A percentile compares a stretch with the other conserved stretches of the same genome.
Evolutionary conservation across 2,113 vertebrate genomes (phyloP).

Genomic region (Heterochromis multidens): DNA sequence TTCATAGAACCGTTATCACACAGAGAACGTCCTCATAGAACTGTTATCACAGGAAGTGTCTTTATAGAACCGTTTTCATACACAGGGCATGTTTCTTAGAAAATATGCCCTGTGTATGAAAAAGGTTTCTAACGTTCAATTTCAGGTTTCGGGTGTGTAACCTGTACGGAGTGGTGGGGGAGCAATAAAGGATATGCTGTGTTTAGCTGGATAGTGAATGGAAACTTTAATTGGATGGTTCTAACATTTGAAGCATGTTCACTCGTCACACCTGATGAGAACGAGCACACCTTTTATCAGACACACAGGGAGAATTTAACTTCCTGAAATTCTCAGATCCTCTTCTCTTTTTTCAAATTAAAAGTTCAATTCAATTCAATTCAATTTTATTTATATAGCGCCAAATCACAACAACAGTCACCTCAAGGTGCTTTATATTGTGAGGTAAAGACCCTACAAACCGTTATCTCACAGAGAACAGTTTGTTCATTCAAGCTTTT

Average conservation of each 20-base stretch:
- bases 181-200: neutral
- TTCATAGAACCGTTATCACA: neutral
- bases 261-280: neutral
- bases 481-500: neutral
- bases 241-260: neutral
- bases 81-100: no score
- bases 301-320: neutral
- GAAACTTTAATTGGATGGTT: neutral
- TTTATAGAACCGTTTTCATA: neutral
- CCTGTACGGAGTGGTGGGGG: neutral
- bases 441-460: no score
- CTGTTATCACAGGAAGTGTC: neutral
- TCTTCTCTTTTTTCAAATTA: neutral
- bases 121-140: neutral
- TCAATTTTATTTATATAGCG: neutral
- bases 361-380: no score
- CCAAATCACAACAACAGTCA: no score
- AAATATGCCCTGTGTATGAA: neutral
- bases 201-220: neutral
- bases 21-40: neutral
- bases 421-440: no score
- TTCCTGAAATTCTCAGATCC: neutral
- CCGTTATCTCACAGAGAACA: no score
- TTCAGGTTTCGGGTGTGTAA: neutral
- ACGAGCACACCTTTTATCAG: neutral